phyloP scores from a whole-genome alignment of 1,140 invertebrate genomes.

The Macrocentrus cingulum region DNA sequence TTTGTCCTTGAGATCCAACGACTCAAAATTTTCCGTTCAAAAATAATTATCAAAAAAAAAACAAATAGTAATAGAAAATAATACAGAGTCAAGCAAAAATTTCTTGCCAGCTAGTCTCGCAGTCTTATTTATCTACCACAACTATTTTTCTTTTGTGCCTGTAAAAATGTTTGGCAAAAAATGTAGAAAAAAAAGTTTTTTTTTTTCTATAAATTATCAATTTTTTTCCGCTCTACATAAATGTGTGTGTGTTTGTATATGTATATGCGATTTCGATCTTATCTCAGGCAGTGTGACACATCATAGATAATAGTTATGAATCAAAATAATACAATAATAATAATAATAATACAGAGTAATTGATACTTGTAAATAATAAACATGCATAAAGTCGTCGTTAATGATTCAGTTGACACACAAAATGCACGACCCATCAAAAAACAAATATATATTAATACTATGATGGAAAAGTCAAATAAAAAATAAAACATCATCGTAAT shows the following conservation, averaged over 20 bases:
- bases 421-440: slow-evolving; percentile 43
- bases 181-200: background rate
- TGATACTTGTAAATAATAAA: slow-evolving; percentile 50
- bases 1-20: slow-evolving; percentile 16
- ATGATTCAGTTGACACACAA: slow-evolving; percentile 19
- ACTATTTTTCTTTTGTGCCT: background rate
- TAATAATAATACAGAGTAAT: slow-evolving; percentile 35
- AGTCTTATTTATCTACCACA: slow-evolving; percentile 19
- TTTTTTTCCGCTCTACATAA: too few relatives aligned
- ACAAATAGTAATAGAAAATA: too few relatives aligned
- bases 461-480: slow-evolving; percentile 29
- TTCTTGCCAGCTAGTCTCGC: slow-evolving; percentile 28
- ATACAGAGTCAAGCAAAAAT: background rate
- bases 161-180: background rate
- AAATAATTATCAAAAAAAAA: slow-evolving; percentile 1
- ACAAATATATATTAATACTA: slow-evolving; percentile 58
- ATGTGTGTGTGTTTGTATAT: too few relatives aligned
- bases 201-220: background rate
- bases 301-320: slow-evolving; percentile 17
- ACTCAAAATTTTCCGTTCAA: background rate
- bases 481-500: background rate
- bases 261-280: too few relatives aligned
- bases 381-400: slow-evolving; percentile 47
- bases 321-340: slow-evolving; percentile 36
- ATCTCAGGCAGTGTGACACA: too few relatives aligned